Evolutionary conservation across 2,888 invertebrate genomes (phyloP).

Genomic region (Plebejus argus): DNA sequence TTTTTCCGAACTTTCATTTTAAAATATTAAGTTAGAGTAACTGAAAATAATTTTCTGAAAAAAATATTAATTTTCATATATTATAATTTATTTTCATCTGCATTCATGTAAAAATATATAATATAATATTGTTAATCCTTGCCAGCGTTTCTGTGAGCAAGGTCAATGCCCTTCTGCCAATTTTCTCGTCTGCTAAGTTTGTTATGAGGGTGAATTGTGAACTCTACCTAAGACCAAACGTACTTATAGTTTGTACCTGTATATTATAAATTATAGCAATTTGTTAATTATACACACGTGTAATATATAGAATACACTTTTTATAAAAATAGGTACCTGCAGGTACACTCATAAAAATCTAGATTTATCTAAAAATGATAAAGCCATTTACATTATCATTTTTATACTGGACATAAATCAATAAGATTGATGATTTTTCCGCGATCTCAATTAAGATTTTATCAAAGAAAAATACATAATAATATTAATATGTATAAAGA

Average conservation of each 20-base stretch:
- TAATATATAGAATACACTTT: too few relatives aligned
- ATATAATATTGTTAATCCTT: not conserved
- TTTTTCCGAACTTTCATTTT: not conserved
- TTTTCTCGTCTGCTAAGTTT: constrained; percentile 3
- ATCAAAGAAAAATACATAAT: not conserved
- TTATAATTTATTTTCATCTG: too few relatives aligned
- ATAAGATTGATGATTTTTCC: not conserved
- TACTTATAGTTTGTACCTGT: not conserved
- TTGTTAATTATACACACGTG: too few relatives aligned
- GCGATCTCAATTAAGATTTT: not conserved
- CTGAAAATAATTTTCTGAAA: not conserved
- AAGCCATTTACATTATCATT: not conserved
- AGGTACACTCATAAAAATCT: not conserved
- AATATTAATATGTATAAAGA: too few relatives aligned
- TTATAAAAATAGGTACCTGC: not conserved
- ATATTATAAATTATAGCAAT: too few relatives aligned
- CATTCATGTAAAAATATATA: not conserved
- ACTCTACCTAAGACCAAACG: not conserved
- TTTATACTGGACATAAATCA: not conserved
- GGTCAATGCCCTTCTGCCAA: not conserved
- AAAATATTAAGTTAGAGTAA: too few relatives aligned
- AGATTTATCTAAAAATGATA: not conserved
- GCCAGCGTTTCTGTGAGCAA: not conserved
- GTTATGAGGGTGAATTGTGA: not conserved
- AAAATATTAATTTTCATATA: too few relatives aligned